Evolutionary conservation across 2,113 vertebrate genomes (phyloP).

Genomic region (Sporophila hypoxantha): DNA sequence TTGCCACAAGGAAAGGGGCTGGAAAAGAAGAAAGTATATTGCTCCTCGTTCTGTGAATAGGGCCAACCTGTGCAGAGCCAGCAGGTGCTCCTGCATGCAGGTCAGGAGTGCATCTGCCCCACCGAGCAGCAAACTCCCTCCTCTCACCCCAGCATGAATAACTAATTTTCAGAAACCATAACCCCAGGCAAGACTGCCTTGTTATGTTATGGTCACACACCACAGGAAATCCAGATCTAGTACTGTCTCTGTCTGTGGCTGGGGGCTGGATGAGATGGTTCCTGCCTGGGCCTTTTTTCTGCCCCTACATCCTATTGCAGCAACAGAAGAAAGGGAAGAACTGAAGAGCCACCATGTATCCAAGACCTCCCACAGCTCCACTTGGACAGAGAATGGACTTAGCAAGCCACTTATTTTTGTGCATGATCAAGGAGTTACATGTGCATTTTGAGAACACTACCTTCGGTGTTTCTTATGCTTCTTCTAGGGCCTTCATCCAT

Average conservation of each 20-base stretch:
- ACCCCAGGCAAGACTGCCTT: not conserved
- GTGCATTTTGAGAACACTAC: not conserved
- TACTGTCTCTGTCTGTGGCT: not conserved
- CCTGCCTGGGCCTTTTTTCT: not conserved
- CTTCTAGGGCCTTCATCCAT: not conserved
- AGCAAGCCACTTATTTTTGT: not conserved
- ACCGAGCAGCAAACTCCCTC: not conserved
- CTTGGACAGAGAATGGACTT: not conserved
- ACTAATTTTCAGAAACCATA: not conserved
- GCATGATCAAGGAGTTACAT: not conserved
- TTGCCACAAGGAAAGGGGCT: not conserved
- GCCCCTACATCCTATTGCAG: not conserved
- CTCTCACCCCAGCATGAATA: not conserved
- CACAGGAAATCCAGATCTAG: not conserved
- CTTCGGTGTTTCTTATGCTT: not conserved
- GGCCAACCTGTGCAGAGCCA: not conserved
- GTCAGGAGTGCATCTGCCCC: not conserved
- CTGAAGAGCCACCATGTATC: not conserved
- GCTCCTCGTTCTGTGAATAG: not conserved
- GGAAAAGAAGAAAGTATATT: not conserved
- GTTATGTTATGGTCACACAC: fast-evolving
- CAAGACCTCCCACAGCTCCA: not conserved
- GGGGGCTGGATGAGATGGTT: not conserved
- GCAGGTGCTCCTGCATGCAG: not conserved
- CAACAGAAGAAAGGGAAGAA: not conserved